These are phyloP conservation scores for Corythornis cristatus DNA, from an alignment of 2,113 vertebrate genomes.

Conservation along the genomic window DNA sequence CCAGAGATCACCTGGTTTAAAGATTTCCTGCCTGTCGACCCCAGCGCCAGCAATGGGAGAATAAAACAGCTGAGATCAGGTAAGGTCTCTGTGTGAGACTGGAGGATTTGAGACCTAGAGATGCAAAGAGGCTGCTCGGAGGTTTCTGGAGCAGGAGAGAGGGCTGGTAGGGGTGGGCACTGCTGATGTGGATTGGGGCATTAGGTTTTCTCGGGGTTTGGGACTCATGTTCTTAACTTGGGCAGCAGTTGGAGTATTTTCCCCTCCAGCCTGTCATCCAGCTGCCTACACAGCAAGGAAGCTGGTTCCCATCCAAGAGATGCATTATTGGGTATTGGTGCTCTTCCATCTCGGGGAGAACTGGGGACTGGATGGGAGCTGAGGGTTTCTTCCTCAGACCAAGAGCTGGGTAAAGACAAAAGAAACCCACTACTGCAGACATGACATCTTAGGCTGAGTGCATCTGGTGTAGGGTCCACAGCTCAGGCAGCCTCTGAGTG, in stretches of 20 bases:
- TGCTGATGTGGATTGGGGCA: fast-evolving
- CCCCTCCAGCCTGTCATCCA: background rate
- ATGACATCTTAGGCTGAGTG: fast-evolving
- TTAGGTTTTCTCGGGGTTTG: background rate
- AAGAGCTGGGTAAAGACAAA: background rate
- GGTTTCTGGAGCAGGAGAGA: background rate
- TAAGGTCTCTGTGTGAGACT: constrained; percentile 49
- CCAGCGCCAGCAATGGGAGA: constrained; percentile 89
- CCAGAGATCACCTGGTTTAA: constrained; percentile 99
- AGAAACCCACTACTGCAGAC: fast-evolving
- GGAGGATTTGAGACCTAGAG: background rate
- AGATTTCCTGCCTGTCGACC: constrained; percentile 96
- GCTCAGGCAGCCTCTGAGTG: background rate
- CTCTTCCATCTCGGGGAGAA: background rate
- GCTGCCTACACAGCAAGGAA: background rate
- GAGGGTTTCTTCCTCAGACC: background rate
- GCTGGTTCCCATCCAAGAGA: background rate
- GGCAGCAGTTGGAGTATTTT: background rate
- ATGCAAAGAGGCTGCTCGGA: background rate
- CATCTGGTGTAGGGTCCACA: background rate
- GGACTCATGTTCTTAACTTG: background rate
- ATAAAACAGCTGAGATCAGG: constrained; percentile 97
- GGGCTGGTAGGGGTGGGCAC: background rate
- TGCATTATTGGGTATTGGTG: background rate
- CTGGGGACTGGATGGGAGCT: background rate